Percentiles rank a stretch among this genome's conserved stretches.
Conservation (phyloP, 2,797 vertebrate genomes). For the Carduelis carduelis region DNA sequence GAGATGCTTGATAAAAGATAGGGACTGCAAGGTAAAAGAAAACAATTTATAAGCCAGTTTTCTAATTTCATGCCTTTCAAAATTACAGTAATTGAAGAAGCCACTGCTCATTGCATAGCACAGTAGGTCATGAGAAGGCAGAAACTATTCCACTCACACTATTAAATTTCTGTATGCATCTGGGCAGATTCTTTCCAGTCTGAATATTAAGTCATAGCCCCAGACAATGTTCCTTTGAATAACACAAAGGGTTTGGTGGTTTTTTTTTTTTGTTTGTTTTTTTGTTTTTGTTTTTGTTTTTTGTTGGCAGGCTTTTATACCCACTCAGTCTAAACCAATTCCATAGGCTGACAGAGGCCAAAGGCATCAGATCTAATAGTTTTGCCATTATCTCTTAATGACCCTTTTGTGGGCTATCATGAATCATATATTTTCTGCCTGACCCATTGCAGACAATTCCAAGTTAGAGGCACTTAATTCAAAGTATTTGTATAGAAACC, state of each 20-base stretch:
- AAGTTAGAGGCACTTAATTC: not conserved
- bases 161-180: not conserved
- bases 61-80: not conserved
- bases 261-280: too few relatives aligned
- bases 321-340: not conserved
- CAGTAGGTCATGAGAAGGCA: not conserved
- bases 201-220: not conserved
- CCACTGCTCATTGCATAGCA: not conserved
- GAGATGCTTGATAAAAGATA: not conserved
- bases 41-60: not conserved
- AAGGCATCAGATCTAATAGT: not conserved
- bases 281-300: not conserved
- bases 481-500: not conserved
- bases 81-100: not conserved
- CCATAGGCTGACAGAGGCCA: not conserved
- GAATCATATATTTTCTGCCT: constrained; percentile 5
- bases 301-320: not conserved
- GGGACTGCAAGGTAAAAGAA: not conserved
- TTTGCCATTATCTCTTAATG: not conserved
- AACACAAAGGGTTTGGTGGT: not conserved
- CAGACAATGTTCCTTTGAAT: not conserved
- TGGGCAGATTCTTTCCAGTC: not conserved
- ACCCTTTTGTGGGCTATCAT: not conserved
- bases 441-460: not conserved
- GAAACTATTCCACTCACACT: not conserved